Percentiles rank a stretch among this genome's conserved stretches.
Evolutionary conservation across 2,888 invertebrate genomes (phyloP).

Genomic region (Brachylomia viminalis): DNA sequence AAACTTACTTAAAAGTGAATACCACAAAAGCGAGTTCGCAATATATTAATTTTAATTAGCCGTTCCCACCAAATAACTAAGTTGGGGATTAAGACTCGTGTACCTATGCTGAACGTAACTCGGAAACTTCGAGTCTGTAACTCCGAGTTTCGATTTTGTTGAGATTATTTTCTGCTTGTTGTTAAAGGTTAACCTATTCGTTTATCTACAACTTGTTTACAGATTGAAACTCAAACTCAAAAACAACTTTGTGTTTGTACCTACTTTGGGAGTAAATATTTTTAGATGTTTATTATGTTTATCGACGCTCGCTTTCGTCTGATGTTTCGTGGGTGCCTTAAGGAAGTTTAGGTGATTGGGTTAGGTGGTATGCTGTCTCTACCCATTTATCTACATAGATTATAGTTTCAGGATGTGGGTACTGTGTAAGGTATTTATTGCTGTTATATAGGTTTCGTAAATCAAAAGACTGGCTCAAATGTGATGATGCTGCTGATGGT

Average conservation of each 20-base stretch:
- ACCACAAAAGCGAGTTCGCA: slow-evolving; percentile 63
- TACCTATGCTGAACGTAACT: slow-evolving; percentile 62
- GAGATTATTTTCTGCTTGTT: slow-evolving; percentile 66
- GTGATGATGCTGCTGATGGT: too few relatives aligned
- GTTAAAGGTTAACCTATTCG: slow-evolving; percentile 65
- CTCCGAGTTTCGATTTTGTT: slow-evolving; percentile 59
- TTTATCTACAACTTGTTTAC: slow-evolving; percentile 62
- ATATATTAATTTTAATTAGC: slow-evolving; percentile 80
- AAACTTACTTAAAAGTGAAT: slow-evolving; percentile 65
- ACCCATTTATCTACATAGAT: neutral
- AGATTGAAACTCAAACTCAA: slow-evolving; percentile 59
- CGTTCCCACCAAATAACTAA: slow-evolving; percentile 67
- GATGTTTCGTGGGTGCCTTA: slow-evolving; percentile 3
- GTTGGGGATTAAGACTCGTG: slow-evolving; percentile 69
- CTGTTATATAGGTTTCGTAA: neutral
- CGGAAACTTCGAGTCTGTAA: slow-evolving; percentile 45
- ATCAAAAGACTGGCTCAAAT: neutral
- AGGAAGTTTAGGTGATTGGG: neutral
- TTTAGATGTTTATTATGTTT: slow-evolving; percentile 46
- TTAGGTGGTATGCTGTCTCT: too few relatives aligned
- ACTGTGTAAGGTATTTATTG: neutral
- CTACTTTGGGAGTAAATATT: slow-evolving; percentile 54
- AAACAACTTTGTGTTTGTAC: slow-evolving; percentile 59
- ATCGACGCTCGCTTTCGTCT: slow-evolving; percentile 8
- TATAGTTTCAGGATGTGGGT: neutral